Evolutionary conservation across 2,888 invertebrate genomes (phyloP).

Genomic region (Bimastos eiseni): DNA sequence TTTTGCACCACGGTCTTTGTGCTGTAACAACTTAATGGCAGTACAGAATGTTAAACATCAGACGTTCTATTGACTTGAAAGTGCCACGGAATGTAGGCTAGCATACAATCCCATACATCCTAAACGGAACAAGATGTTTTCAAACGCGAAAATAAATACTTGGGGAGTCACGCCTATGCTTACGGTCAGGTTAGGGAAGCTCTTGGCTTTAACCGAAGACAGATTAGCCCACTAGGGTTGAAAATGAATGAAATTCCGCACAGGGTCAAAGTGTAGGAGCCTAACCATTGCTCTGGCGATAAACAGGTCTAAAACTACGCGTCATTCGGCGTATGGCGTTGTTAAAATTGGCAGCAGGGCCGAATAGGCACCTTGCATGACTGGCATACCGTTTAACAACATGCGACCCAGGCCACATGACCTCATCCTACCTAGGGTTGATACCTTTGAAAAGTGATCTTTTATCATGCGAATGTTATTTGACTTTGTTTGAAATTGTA

Average conservation of each 20-base stretch:
- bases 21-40: not conserved
- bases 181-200: too few species aligned
- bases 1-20: too few species aligned
- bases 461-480: too few species aligned
- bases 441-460: too few species aligned
- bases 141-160: not conserved
- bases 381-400: too few species aligned
- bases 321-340: too few species aligned
- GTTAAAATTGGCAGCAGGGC: too few species aligned
- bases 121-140: not conserved
- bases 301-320: not conserved
- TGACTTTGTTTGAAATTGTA: too few species aligned
- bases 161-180: not conserved
- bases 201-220: not conserved
- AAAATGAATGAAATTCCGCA: not conserved
- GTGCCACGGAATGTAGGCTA: not conserved
- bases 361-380: too few species aligned
- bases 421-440: too few species aligned
- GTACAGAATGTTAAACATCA: not conserved
- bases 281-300: not conserved
- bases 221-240: not conserved
- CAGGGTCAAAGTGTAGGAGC: not conserved
- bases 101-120: too few species aligned
- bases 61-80: not conserved
- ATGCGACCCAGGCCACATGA: too few species aligned